A percentile compares a stretch with the other conserved stretches of the same genome.
phyloP scores from a whole-genome alignment of 2,888 invertebrate species.

The Melieria picta region DNA sequence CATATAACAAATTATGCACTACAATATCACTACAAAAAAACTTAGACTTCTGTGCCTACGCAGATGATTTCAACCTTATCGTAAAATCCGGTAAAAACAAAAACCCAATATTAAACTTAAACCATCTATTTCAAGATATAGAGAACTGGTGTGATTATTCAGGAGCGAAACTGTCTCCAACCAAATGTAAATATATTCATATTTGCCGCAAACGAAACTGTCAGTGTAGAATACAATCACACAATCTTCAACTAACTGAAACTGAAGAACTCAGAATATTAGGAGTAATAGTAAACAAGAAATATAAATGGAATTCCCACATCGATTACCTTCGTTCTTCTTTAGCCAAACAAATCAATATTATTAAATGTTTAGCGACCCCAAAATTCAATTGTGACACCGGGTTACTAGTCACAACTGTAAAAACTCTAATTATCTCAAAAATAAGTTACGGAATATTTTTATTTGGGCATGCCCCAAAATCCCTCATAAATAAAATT shows the following conservation, averaged over 20 bases:
- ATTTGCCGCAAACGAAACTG: conserved; percentile 15
- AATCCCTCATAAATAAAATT: not conserved
- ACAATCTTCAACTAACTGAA: not conserved
- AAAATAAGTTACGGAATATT: conserved; percentile 14
- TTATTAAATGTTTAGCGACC: conserved; percentile 20
- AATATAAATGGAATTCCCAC: conserved; percentile 1
- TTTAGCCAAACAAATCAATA: conserved; percentile 7
- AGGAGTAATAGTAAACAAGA: not conserved
- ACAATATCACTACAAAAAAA: too few relatives aligned
- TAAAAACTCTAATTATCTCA: conserved; percentile 15
- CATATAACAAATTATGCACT: too few relatives aligned
- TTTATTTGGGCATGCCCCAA: conserved; percentile 16
- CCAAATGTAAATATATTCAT: conserved; percentile 15
- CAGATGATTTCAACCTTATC: not conserved
- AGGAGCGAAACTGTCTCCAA: not conserved
- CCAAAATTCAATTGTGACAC: conserved; percentile 21
- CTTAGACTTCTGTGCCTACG: not conserved
- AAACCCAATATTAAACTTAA: not conserved
- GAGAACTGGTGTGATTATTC: conserved; percentile 7
- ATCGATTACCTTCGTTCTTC: not conserved
- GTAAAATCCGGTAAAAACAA: not conserved
- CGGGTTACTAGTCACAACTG: not conserved
- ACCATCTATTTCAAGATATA: not conserved
- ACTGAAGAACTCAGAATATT: conserved; percentile 3
- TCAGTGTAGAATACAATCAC: not conserved